Conservation (phyloP, 2,888 invertebrate species). For the Melanotus villosus region DNA sequence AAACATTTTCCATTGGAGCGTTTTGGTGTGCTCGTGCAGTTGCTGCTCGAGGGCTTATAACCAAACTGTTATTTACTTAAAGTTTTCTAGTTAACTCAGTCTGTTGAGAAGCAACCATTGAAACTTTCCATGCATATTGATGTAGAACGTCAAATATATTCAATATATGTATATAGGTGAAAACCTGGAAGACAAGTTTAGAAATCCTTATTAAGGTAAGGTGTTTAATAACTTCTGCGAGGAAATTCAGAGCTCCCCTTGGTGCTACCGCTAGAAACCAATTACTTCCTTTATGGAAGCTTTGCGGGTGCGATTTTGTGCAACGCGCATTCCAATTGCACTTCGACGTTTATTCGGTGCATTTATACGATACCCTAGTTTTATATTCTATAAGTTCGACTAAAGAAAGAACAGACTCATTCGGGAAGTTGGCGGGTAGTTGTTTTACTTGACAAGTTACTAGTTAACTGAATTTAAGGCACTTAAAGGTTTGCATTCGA, state of each 20-base stretch:
- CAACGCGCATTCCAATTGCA: constrained; percentile 15
- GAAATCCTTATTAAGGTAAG: not conserved
- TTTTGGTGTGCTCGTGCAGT: not conserved
- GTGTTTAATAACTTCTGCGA: constrained; percentile 28
- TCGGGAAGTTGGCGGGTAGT: not conserved
- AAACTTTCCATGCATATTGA: constrained; percentile 20
- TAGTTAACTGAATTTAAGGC: not conserved
- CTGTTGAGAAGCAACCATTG: not conserved
- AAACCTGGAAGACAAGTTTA: not conserved
- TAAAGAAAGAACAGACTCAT: not conserved
- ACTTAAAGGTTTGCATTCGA: not conserved
- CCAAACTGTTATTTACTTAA: constrained; percentile 7
- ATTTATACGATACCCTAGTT: constrained; percentile 12
- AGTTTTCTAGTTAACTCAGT: constrained; percentile 28
- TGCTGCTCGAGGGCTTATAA: not conserved
- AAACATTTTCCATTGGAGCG: not conserved
- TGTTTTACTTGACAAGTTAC: constrained; percentile 7
- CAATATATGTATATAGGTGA: constrained; percentile 4
- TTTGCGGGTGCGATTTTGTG: not conserved
- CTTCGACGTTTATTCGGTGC: not conserved
- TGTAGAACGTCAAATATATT: constrained; percentile 27
- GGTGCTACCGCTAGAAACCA: constrained; percentile 2
- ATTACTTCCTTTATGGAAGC: not conserved
- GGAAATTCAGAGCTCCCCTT: not conserved
- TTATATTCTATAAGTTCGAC: constrained; percentile 1